phyloP scores from a whole-genome alignment of 2,888 invertebrate genomes.

The Sisyra terminalis region DNA sequence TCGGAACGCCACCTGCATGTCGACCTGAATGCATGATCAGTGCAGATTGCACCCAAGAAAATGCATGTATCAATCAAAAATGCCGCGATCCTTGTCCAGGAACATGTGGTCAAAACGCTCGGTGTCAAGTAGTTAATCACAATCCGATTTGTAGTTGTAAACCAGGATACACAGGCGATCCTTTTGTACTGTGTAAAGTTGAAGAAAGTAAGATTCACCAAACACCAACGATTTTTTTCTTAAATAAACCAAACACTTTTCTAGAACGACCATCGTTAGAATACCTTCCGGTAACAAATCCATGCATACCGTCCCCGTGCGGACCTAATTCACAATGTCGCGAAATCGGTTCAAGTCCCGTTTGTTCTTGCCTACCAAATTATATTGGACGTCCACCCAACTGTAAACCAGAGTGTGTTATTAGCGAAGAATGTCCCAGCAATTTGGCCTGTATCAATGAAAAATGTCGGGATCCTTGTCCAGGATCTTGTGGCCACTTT shows the following conservation, averaged over 20 bases:
- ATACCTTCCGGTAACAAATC: constrained; percentile 43
- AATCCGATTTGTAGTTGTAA: constrained; percentile 74
- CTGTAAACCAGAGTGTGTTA: constrained; percentile 73
- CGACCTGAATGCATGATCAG: constrained; percentile 70
- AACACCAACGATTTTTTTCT: constrained; percentile 5
- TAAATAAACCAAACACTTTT: constrained; percentile 6
- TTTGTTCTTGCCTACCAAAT: constrained; percentile 62
- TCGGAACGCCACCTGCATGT: constrained; percentile 60
- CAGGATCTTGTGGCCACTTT: constrained; percentile 66
- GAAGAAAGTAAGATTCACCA: constrained; percentile 50
- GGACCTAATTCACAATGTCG: constrained; percentile 73
- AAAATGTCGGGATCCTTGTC: constrained; percentile 69
- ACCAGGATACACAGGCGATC: constrained; percentile 60
- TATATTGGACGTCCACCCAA: constrained; percentile 72
- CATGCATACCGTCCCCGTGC: constrained; percentile 70
- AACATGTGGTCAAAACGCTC: constrained; percentile 66
- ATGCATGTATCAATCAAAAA: constrained; percentile 61
- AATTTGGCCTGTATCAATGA: constrained; percentile 70
- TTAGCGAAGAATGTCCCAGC: constrained; percentile 70
- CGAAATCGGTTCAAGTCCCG: constrained; percentile 54
- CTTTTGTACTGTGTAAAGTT: constrained; percentile 53
- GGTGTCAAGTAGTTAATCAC: constrained; percentile 71
- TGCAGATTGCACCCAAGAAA: constrained; percentile 65
- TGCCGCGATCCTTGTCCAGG: constrained; percentile 71
- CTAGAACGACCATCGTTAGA: constrained; percentile 29